phyloP scores from a whole-genome alignment of 2,113 vertebrate species.

The Mus spicilegus region DNA sequence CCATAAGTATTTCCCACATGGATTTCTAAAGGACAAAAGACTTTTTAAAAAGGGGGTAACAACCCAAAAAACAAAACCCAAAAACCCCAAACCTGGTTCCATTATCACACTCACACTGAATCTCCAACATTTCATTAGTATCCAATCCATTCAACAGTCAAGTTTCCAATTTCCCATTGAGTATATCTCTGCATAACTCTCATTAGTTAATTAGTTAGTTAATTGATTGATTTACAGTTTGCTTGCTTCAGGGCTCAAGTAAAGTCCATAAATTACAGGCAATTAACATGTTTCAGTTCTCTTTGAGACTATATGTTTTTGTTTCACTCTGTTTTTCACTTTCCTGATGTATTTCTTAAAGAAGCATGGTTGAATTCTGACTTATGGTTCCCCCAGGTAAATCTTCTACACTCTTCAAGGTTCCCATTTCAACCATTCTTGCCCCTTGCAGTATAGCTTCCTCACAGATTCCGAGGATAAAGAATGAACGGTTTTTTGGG shows the following conservation, averaged over 20 bases:
- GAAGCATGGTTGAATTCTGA: neutral
- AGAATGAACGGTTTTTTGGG: neutral
- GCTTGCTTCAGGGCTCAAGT: slow-evolving; percentile 20
- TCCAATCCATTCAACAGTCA: neutral
- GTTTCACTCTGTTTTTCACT: neutral
- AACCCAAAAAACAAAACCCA: neutral
- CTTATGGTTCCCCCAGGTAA: neutral
- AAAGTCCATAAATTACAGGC: neutral
- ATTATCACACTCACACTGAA: neutral
- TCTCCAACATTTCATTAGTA: neutral
- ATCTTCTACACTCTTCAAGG: neutral
- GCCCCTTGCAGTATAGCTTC: neutral
- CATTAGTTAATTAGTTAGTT: neutral
- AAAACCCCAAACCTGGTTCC: neutral
- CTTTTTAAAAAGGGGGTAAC: neutral
- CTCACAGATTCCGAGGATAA: neutral
- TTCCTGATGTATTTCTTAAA: neutral
- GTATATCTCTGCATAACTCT: neutral
- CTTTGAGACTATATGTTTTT: slow-evolving; percentile 5
- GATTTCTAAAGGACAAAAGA: neutral
- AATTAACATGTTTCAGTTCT: neutral
- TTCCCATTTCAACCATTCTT: neutral
- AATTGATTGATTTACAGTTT: slow-evolving; percentile 35
- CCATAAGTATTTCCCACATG: neutral
- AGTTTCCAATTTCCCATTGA: slow-evolving; percentile 4